phyloP scores from a whole-genome alignment of 2,888 invertebrate genomes.

The Catocala sponsa region DNA sequence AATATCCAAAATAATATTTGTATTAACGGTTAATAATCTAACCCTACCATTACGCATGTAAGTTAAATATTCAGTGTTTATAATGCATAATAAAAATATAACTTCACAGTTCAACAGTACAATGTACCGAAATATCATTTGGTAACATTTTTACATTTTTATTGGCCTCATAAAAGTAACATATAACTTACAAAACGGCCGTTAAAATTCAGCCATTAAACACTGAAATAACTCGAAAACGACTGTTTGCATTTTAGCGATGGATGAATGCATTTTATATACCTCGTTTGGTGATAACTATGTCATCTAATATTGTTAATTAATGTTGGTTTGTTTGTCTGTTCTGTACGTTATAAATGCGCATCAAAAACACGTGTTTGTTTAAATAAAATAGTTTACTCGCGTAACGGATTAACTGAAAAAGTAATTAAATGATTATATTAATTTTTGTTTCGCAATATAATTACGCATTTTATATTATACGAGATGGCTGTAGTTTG shows the following conservation, averaged over 20 bases:
- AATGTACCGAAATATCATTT: constrained; percentile 59
- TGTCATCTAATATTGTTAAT: background rate
- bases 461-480: too few relatives aligned
- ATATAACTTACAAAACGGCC: constrained; percentile 64
- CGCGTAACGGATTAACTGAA: too few relatives aligned
- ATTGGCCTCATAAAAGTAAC: constrained; percentile 73
- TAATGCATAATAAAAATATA: constrained; percentile 39
- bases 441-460: too few relatives aligned
- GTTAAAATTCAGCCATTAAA: constrained; percentile 77
- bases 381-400: too few relatives aligned
- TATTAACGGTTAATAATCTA: too few relatives aligned
- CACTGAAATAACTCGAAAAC: constrained; percentile 73
- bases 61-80: constrained; percentile 37
- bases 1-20: too few relatives aligned
- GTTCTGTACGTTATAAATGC: too few relatives aligned
- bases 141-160: constrained; percentile 67
- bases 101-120: constrained; percentile 46
- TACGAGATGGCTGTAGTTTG: too few relatives aligned
- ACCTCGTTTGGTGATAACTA: constrained; percentile 16
- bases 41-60: background rate
- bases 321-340: too few relatives aligned
- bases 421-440: too few relatives aligned
- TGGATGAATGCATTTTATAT: constrained; percentile 59
- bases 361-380: too few relatives aligned
- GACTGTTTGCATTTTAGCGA: constrained; percentile 66